Percentiles rank a stretch among this genome's conserved stretches.
These are phyloP conservation scores for Barbus barbus DNA, from an alignment of 2,113 vertebrate genomes.

Conservation along the genomic window DNA sequence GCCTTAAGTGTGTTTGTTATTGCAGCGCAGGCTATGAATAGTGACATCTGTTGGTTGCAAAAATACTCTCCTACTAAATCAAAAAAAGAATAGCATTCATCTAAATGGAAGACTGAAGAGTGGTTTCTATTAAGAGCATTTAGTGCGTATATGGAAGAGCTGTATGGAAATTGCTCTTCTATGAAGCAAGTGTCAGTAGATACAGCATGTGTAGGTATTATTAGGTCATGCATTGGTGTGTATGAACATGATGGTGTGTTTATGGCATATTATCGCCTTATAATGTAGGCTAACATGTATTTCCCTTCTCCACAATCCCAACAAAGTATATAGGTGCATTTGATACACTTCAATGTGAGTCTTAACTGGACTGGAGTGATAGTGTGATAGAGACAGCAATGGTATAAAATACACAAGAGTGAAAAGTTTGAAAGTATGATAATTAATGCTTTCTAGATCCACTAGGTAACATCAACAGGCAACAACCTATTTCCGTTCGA, in stretches of 20 bases:
- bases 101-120: neutral
- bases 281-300: neutral
- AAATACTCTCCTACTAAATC: constrained; percentile 31
- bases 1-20: constrained; percentile 11
- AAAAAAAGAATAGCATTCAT: neutral
- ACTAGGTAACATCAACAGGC: neutral
- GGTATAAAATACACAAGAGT: no score
- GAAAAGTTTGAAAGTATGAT: no score
- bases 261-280: neutral
- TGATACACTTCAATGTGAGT: no score
- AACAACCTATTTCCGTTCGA: neutral
- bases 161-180: neutral
- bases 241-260: neutral
- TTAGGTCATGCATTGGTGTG: neutral
- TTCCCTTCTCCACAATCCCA: no score
- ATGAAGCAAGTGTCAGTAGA: neutral
- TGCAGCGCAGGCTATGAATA: neutral
- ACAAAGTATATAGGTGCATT: no score
- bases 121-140: neutral
- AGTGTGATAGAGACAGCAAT: no score
- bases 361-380: no score
- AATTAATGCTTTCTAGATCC: no score
- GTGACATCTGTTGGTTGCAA: constrained; percentile 43
- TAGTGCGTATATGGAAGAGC: neutral
- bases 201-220: neutral